These are phyloP conservation scores for Argyresthia goedartella DNA, from an alignment of 2,888 invertebrate species.

Conservation along the genomic window DNA sequence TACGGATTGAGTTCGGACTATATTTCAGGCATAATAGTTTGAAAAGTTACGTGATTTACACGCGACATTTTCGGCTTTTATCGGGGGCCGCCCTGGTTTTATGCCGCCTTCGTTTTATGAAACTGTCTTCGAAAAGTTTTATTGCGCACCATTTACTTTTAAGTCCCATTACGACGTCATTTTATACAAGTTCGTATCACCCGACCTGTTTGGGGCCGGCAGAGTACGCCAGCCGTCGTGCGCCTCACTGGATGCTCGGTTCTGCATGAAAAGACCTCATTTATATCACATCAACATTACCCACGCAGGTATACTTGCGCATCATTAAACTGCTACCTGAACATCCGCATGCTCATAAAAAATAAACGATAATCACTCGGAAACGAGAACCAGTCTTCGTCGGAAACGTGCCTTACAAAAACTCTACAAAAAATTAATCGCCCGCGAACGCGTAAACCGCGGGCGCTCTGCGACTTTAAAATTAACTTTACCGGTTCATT, in stretches of 20 bases:
- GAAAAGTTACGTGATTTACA: slow-evolving; percentile 68
- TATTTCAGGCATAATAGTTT: slow-evolving; percentile 69
- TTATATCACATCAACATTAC: slow-evolving; percentile 13
- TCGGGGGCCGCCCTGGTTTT: slow-evolving; percentile 39
- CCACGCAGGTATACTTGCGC: slow-evolving; percentile 14
- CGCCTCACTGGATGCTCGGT: not conserved
- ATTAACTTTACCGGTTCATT: slow-evolving; percentile 70
- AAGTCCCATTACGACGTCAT: slow-evolving; percentile 32
- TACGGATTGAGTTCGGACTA: slow-evolving; percentile 69
- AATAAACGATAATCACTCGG: slow-evolving; percentile 34
- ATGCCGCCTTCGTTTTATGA: slow-evolving; percentile 48
- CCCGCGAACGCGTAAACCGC: slow-evolving; percentile 47
- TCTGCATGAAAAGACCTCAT: slow-evolving; percentile 25
- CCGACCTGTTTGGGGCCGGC: not conserved
- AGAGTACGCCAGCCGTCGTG: too few species aligned
- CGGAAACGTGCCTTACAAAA: slow-evolving; percentile 38
- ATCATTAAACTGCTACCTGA: slow-evolving; percentile 27
- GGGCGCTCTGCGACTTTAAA: slow-evolving; percentile 61
- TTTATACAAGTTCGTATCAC: not conserved
- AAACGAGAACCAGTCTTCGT: slow-evolving; percentile 33
- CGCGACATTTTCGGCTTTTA: slow-evolving; percentile 62
- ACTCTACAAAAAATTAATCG: slow-evolving; percentile 44
- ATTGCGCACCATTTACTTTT: slow-evolving; percentile 43
- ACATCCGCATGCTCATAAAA: slow-evolving; percentile 19
- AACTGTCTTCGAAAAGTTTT: slow-evolving; percentile 51